A percentile compares a stretch with the other conserved stretches of the same genome.
Evolutionary conservation across 1,140 invertebrate species (phyloP).

Genomic region (Grapholita molesta): DNA sequence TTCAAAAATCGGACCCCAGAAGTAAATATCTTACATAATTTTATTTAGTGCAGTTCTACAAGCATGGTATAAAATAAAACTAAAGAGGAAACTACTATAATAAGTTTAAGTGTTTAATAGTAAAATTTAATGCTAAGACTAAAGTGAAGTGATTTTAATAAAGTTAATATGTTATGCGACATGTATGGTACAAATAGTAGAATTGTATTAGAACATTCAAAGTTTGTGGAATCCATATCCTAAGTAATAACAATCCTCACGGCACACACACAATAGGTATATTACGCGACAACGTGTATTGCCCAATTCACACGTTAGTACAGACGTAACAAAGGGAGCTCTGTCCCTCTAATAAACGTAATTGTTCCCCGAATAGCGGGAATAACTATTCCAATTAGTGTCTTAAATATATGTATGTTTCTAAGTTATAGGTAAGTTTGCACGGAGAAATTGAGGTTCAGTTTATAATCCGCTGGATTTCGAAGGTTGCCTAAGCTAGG

Average conservation of each 20-base stretch:
- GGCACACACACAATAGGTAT: not conserved
- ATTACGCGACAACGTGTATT: slow-evolving; percentile 19
- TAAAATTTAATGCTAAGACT: not conserved
- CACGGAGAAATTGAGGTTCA: not conserved
- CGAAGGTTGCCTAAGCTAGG: slow-evolving; percentile 1
- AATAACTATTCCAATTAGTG: slow-evolving; percentile 54
- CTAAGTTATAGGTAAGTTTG: slow-evolving; percentile 11
- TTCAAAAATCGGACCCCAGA: no score
- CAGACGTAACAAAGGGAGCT: slow-evolving; percentile 41
- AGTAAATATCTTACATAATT: no score
- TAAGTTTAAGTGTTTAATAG: no score
- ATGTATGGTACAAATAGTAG: not conserved
- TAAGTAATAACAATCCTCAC: not conserved
- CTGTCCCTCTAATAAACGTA: slow-evolving; percentile 55
- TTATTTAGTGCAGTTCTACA: no score
- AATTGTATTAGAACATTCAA: not conserved
- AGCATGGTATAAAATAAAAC: no score
- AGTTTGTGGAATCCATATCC: not conserved
- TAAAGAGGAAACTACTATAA: no score
- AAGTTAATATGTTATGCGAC: not conserved
- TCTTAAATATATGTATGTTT: slow-evolving; percentile 13
- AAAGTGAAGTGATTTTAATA: not conserved
- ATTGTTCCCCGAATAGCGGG: slow-evolving; percentile 48
- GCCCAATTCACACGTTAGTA: slow-evolving; percentile 46
- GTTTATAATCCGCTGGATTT: not conserved